Evolutionary conservation across 1,140 invertebrate genomes (phyloP), one percentile per base, ranked within the genome.

Genomic region (Diorhabda elongata): DNA sequence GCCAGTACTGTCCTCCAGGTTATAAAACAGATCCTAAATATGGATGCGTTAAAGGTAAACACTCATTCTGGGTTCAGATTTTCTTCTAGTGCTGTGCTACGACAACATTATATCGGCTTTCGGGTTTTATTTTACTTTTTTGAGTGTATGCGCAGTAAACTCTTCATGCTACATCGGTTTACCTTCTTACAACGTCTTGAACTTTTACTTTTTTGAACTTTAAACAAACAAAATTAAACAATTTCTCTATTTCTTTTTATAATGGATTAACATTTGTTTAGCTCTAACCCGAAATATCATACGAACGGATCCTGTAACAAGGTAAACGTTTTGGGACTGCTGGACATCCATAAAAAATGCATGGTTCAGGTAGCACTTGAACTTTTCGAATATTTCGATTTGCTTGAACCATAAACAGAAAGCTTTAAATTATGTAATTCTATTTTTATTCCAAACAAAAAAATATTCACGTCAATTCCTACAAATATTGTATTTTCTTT

Each of bases 11-110:
- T 88, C 93, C 93, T 79, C 86, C 86, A 83, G 93, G 93, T 87
- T 95, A 92, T 87, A 88, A 90, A 85, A 87, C 91, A 83, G 93
- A 95, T 85, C 86, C 89, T 82, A 91, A 90, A 87, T 91, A 91
- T 87, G 93, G 93, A 91, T 96, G 93, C 87, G 89, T 93, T 84
- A 94, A 95, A 95, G 94, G 94, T 95, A 95, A 93, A 85, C 79
- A 81, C 78, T 80, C 64, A 76, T 68, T 71, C 67, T 68, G 66
- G 76, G 76, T 78, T 69, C 71, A 75, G 73, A 73, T 71, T 26
- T 73, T 74, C 69, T 78, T 52, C 47, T 78, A 76, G 74, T 71
- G 76, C 74, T 76, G 73, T 67, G 74, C 74, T 76, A 72, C 68
- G 74, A 76, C 63, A 74, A 67, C 44, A 52, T 52, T 6, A 26